phyloP scores from a whole-genome alignment of 2,113 vertebrate species.

The Monopterus albus region DNA sequence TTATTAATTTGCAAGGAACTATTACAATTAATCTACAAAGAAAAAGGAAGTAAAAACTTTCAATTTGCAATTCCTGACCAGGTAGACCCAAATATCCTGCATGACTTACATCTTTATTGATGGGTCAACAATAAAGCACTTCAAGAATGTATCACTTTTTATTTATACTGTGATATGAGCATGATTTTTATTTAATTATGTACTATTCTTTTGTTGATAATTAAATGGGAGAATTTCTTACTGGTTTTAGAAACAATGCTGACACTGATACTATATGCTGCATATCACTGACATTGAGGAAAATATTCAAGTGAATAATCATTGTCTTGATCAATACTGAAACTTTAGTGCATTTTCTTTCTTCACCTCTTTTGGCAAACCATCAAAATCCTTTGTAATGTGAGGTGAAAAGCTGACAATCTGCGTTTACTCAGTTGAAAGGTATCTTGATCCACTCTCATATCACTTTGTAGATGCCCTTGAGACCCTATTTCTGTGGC shows the following conservation, averaged over 20 bases:
- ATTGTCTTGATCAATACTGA: neutral
- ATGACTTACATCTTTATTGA: too few species aligned
- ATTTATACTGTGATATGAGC: neutral
- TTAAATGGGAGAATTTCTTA: neutral
- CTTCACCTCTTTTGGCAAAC: conserved; percentile 17
- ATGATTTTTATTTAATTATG: neutral
- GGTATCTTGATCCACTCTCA: conserved; percentile 30
- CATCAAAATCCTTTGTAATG: neutral
- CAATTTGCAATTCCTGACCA: too few species aligned
- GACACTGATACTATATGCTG: neutral
- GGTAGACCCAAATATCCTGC: too few species aligned
- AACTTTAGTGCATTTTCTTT: neutral
- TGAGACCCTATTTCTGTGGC: conserved; percentile 35
- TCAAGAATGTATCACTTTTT: too few species aligned
- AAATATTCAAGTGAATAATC: neutral
- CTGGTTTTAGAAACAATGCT: neutral
- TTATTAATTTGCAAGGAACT: too few species aligned
- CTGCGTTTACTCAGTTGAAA: conserved; percentile 26
- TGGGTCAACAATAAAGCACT: too few species aligned
- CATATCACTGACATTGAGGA: neutral
- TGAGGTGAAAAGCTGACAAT: conserved; percentile 19
- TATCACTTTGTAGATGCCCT: conserved; percentile 50
- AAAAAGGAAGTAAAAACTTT: too few species aligned
- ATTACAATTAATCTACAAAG: too few species aligned
- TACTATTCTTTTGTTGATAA: too few species aligned